These are phyloP conservation scores for Catocala fraxini DNA, from an alignment of 2,888 invertebrate genomes.

Conservation along the genomic window DNA sequence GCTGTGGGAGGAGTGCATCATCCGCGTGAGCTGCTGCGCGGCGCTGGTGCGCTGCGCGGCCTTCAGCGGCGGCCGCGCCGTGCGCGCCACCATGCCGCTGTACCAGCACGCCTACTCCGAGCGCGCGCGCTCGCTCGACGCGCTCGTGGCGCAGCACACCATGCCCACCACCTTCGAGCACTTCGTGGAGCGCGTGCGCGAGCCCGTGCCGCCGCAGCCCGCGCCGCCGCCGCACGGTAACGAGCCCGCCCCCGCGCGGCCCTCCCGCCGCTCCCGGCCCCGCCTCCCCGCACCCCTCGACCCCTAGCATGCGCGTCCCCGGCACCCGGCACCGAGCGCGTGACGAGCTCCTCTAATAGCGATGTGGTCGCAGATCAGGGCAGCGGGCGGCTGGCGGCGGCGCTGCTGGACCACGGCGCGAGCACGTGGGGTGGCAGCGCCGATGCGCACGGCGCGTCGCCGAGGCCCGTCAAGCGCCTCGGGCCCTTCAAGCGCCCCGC, in stretches of 20 bases:
- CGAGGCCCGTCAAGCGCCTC: constrained; percentile 91
- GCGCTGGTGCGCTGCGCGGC: constrained; percentile 95
- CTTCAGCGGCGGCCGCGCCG: constrained; percentile 96
- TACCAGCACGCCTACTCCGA: constrained; percentile 98
- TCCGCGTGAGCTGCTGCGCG: constrained; percentile 89
- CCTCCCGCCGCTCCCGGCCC: background rate
- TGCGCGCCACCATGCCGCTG: constrained; percentile 95
- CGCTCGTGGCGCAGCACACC: constrained; percentile 94
- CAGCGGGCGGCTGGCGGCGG: constrained; percentile 87
- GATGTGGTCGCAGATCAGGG: constrained; percentile 61
- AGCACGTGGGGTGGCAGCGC: constrained; percentile 68
- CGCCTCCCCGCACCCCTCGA: no score
- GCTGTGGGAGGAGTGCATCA: constrained; percentile 95
- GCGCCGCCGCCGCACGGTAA: constrained; percentile 20
- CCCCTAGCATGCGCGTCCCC: no score
- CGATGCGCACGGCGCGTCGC: constrained; percentile 83
- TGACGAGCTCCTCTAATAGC: background rate
- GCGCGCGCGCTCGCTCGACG: constrained; percentile 94
- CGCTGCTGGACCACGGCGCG: constrained; percentile 87
- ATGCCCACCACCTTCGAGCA: constrained; percentile 96
- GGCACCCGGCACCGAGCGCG: no score
- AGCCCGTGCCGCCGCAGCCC: constrained; percentile 59
- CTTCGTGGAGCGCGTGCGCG: constrained; percentile 84
- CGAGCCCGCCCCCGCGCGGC: constrained; percentile 16
- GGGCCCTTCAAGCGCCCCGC: constrained; percentile 86